Percentiles rank a stretch among this genome's conserved stretches.
phyloP scores from a whole-genome alignment of 1,140 invertebrate genomes.

The Microplitis demolitor region DNA sequence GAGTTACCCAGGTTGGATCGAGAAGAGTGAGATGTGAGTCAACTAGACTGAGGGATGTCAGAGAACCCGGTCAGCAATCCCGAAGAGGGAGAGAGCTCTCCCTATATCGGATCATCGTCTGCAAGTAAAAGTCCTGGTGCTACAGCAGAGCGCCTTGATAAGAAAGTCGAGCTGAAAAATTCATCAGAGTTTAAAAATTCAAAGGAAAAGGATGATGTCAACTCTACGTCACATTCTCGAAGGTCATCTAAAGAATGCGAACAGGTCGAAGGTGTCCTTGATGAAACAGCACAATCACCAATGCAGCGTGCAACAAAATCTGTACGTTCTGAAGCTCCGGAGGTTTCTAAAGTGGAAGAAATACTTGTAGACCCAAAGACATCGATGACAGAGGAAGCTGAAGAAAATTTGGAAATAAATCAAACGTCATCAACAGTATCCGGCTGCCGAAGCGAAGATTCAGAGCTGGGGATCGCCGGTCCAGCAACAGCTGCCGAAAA shows the following conservation, averaged over 20 bases:
- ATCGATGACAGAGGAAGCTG: background rate
- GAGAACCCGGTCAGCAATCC: constrained; percentile 14
- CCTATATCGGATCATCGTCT: background rate
- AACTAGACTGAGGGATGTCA: constrained; percentile 9
- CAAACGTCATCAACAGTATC: background rate
- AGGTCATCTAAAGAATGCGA: background rate
- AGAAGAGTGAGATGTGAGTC: constrained; percentile 3
- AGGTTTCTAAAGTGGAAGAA: background rate
- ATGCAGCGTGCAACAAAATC: background rate
- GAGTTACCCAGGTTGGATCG: constrained; percentile 2
- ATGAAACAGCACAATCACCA: background rate
- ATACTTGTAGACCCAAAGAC: background rate
- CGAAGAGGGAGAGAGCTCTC: constrained; percentile 15
- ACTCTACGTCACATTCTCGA: background rate
- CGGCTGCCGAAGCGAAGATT: background rate
- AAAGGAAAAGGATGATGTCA: background rate
- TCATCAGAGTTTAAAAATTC: background rate
- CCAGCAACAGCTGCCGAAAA: constrained; percentile 16
- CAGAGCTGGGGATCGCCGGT: constrained; percentile 19
- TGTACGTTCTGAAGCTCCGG: background rate
- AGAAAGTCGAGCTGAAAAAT: background rate
- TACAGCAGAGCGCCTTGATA: background rate
- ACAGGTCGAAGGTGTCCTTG: background rate
- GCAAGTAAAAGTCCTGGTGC: background rate
- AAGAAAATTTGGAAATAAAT: background rate